These are phyloP conservation scores for Dysmachus trigonus DNA, from an alignment of 2,888 invertebrate species.

Conservation along the genomic window DNA sequence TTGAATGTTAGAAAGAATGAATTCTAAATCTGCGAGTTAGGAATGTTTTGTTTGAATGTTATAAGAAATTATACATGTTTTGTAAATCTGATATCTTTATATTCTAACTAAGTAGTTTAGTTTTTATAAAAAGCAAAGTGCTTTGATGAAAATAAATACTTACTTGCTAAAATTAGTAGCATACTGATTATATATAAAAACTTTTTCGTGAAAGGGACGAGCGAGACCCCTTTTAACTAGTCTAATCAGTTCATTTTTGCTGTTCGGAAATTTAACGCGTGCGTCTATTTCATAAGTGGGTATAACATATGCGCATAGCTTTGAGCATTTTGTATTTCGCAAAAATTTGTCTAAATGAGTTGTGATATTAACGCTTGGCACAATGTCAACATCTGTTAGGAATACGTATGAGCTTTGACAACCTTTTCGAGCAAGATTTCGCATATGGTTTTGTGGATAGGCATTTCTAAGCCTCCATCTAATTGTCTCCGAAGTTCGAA, in stretches of 20 bases:
- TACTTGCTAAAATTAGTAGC: constrained; percentile 90
- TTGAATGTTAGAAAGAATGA: neutral
- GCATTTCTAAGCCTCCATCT: constrained; percentile 79
- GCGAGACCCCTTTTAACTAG: constrained; percentile 82
- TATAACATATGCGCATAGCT: constrained; percentile 85
- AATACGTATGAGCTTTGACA: constrained; percentile 82
- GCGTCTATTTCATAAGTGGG: constrained; percentile 89
- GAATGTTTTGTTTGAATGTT: neutral
- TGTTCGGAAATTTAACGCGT: constrained; percentile 80
- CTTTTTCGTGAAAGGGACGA: constrained; percentile 89
- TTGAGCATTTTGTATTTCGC: constrained; percentile 53
- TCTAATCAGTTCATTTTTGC: constrained; percentile 80
- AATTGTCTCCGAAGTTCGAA: constrained; percentile 71
- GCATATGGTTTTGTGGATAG: constrained; percentile 89
- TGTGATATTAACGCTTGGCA: constrained; percentile 80
- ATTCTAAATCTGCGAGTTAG: neutral
- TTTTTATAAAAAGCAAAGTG: neutral
- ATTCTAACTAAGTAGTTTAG: neutral
- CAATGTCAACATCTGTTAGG: constrained; percentile 87
- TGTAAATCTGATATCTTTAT: neutral
- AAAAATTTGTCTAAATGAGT: constrained; percentile 77
- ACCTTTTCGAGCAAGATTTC: constrained; percentile 86
- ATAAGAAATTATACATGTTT: neutral
- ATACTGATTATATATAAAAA: constrained; percentile 91
- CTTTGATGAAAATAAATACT: constrained; percentile 50